phyloP scores from a whole-genome alignment of 2,888 invertebrate species.

The Boloria selene region DNA sequence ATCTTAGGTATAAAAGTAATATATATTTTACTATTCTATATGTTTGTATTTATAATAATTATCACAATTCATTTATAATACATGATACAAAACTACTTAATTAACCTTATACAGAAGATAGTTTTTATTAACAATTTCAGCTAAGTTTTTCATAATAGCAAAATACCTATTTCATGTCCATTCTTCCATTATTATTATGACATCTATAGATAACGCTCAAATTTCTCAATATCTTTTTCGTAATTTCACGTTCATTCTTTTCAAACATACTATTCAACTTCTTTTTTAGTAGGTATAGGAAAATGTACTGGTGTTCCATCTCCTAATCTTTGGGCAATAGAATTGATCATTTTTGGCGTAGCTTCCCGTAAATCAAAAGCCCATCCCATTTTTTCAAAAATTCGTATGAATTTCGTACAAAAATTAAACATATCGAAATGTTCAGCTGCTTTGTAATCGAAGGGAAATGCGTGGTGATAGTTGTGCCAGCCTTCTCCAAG shows the following conservation, averaged over 20 bases:
- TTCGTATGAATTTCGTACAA: constrained; percentile 62
- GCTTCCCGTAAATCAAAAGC: constrained; percentile 71
- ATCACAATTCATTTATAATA: too few species aligned
- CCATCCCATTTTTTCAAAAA: constrained; percentile 70
- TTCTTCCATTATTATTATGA: too few species aligned
- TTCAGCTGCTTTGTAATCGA: constrained; percentile 84
- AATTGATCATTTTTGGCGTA: constrained; percentile 70
- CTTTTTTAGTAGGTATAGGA: constrained; percentile 40
- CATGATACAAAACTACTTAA: too few species aligned
- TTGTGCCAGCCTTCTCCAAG: constrained; percentile 89
- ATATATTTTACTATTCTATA: too few species aligned
- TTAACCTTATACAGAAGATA: too few species aligned
- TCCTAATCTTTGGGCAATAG: constrained; percentile 68
- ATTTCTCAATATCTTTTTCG: too few species aligned
- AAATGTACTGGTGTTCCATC: constrained; percentile 71
- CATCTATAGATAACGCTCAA: too few species aligned
- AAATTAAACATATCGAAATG: constrained; percentile 75
- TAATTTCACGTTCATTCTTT: not conserved
- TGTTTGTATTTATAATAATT: too few species aligned
- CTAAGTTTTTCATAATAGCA: too few species aligned
- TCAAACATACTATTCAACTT: not conserved
- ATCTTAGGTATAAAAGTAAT: too few species aligned
- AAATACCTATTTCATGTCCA: too few species aligned
- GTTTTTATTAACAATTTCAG: too few species aligned
- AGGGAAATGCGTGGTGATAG: constrained; percentile 90